Base-by-base conservation (phyloP, 2,113 vertebrate species). In the Sturnira hondurensis region DNA sequence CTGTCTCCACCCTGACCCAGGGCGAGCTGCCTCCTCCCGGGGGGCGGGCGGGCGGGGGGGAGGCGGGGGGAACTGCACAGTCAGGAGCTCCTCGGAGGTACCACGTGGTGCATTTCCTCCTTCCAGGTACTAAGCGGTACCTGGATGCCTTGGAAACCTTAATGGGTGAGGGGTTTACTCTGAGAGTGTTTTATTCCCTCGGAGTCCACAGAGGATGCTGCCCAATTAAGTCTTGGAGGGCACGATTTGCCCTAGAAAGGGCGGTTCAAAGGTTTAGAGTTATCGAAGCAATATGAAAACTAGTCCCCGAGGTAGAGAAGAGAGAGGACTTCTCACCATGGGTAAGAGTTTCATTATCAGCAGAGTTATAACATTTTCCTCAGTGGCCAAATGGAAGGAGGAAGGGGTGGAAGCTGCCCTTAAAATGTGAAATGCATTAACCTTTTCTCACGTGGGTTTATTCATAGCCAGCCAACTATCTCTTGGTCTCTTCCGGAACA, bases 101-200 rank as follows among this genome's bases (percentile, higher is more conserved):
- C 96, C 73, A 50, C 82, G 92, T 91, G 94, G 82, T 67, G 95
- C 96, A 97, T 96, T 91, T 96, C 94, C 95, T 97, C 88, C 94
- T 97, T 96, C 91, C 91, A 97, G 95, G 96, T 95, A 94, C 91
- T 93, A 91, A 97, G 95, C 83, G 95, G 86, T 95, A 95, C 86
- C 86, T 86, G 74, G 74, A 90, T 95, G 86, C 87, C 93, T 91
- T 71, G 88, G 89, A 86, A 97, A 97, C 91, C 95, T 96, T 94
- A 96, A 94, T 77, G 91, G 84, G 92, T 89, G 92, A 96, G 78
- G 54, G 82, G 88, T 94, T 96, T 96, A 96, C 73, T 81, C 74
- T 47, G 77, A 94, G 88, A 96, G 86, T 78, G 68, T 91, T 95
- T 96, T 96, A 96, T 80, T 94, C 94, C 94, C 94, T 93, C 61